Evolutionary conservation across 2,888 invertebrate species (phyloP), one percentile per base, ranked within the genome.

Genomic region (Calliopum simillimum): DNA sequence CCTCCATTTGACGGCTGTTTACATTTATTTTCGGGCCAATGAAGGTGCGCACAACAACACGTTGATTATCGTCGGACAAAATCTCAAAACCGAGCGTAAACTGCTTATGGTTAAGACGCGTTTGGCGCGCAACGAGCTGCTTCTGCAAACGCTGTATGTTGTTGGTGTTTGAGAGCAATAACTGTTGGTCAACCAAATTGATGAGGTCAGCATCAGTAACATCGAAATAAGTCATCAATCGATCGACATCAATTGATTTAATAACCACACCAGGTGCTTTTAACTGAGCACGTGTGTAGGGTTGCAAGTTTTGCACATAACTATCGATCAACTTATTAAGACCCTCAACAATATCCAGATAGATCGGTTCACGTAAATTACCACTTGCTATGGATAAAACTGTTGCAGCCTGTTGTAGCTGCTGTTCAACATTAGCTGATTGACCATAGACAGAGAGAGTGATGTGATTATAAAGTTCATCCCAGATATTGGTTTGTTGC

Each of bases 161-260:
- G 51, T 80, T 81, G 8, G 74, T 75, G 4, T 76, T 74, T 0
- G 79, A 70, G 23, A 77, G 79, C 1, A 80, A 73, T 12, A 80
- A 56, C 59, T 80, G 81, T 58, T 82, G 80, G 51, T 82, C 81
- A 41, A 81, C 74, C 5, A 82, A 59, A 61, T 81, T 82, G 19
- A 80, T 88, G 13, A 93, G 85, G 76, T 91, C 91, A 66, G 89
- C 80, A 78, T 89, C 88, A 78, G 87, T 88, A 62, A 90, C 79
- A 73, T 92, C 91, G 81, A 91, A 91, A 86, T 88, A 92, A 8
- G 93, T 93, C 33, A 89, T 83, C 25, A 94, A 84, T 69, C 89
- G 89, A 73, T 90, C 90, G 67, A 91, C 88, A 0, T 89, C 87
- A 5, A 93, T 88, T 69, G 88, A 88, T 70, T 89, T 84, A 71